Base-by-base conservation (phyloP, 2,113 vertebrate species). In the Tiliqua scincoides region DNA sequence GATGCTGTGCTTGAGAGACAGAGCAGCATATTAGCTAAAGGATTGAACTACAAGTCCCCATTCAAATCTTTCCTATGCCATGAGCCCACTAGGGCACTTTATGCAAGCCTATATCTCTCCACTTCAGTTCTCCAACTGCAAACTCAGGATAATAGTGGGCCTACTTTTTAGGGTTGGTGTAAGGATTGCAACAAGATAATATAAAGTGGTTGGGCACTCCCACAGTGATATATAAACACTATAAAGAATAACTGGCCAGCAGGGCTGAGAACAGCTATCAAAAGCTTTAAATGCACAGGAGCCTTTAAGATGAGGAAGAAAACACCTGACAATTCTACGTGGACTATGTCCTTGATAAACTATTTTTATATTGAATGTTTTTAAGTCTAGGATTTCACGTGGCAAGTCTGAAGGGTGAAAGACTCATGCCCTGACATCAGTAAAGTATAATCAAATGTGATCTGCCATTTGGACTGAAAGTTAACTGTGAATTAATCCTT, bases 331-430 rank as follows among this genome's bases (percentile, higher is more conserved):
- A 52, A 65, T 67, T 79, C 17, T 72, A 37, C 52, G 57, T 32
- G 27, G 37, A 72, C 30, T 59, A 70, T 35, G n/a, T 63, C 59
- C 40, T 65, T 4, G 37, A 80, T 62, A 63, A 30, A n/a, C 78
- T 81, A 81, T 86, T 74, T 74, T 73, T 74, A 79, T 73, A 80
- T 27, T 43, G 65, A 79, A 10, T 40, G 27, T 73, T 68, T 86
- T 65, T 74, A n/a, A 0, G 88, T 32, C 0, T 4, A 84, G 72
- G 73, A 40, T 43, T 89, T 90, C 70, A 25, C 73, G 0, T 52
- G 0, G 62, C 86, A 88, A 30, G 11, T 32, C 65, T 5, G 37
- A 80, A 54, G 54, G 35, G 74, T 0, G 0, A 30, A 37, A 78
- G 21, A 83, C 21, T 77, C 76, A 71, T 35, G 21, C 17, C 21